Base-by-base conservation (phyloP, 2,797 vertebrate species). In the Staurois parvus region DNA sequence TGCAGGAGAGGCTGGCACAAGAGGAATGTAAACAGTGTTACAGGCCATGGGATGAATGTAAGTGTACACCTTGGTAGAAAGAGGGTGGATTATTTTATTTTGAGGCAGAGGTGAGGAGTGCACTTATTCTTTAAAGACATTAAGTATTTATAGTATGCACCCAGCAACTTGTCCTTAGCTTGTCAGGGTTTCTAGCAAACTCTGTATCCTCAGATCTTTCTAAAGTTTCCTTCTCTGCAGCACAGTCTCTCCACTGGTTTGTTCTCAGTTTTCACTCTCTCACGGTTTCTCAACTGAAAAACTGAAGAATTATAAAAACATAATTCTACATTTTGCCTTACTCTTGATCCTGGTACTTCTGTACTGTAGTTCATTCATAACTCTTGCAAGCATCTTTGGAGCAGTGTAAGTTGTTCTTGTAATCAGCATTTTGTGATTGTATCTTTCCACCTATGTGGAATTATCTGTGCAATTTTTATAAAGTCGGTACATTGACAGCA, bases 381-480 rank as follows among this genome's bases (percentile, higher is more conserved):
- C 72, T 90, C 90, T 79, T 73, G 68, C 85, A 78, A 86, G 68
- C 68, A 73, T 82, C 48, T 78, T 37, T 48, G 56, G 19, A 75
- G 34, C 56, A 28, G 45, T 86, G 85, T 77, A 64, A 2, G 13
- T 77, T 67, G 74, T 83, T 73, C n/a, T 94, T 94, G 92, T 92
- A 93, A 93, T 93, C 92, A 92, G 92, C 92, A 92, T 93, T 91
- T 90, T 96, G 91, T 90, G 92, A 93, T 91, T 94, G 91, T 93
- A 93, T 91, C 90, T 91, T 90, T 94, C 96, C 96, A 94, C 92
- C 91, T 95, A 93, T 92, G 94, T 95, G 93, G 93, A 93, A 92
- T 92, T 93, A 93, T 91, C 91, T 95, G 94, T 96, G 93, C 94
- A 93, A 92, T 96, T 98, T 95, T 96, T 96, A 96, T 96, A 95